Evolutionary conservation across 1,140 invertebrate genomes (phyloP).

Genomic region (Maconellicoccus hirsutus): DNA sequence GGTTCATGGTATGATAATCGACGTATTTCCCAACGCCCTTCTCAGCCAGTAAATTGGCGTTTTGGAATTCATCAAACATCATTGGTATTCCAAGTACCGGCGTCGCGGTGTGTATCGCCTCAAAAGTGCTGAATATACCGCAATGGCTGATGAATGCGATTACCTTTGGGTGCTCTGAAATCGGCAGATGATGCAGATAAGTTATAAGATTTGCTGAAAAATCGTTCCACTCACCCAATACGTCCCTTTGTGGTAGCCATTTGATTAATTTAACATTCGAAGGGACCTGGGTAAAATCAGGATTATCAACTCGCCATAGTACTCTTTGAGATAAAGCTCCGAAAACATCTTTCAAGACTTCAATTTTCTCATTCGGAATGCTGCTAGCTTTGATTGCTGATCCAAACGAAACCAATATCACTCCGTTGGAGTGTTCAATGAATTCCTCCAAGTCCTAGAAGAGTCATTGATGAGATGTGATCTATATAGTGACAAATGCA

Average conservation of each 20-base stretch:
- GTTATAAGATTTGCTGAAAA: too few species aligned
- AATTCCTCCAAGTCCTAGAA: conserved; percentile 44
- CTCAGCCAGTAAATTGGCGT: conserved; percentile 34
- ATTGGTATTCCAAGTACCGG: conserved; percentile 35
- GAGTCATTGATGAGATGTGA: too few species aligned
- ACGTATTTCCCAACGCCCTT: conserved; percentile 31
- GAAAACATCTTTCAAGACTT: conserved; percentile 22
- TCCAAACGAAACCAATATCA: conserved; percentile 54
- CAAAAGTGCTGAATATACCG: conserved; percentile 37
- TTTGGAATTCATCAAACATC: conserved; percentile 31
- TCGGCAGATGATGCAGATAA: background rate
- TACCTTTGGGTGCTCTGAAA: conserved; percentile 36
- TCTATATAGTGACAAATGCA: too few species aligned
- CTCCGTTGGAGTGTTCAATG: conserved; percentile 44
- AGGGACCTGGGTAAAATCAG: conserved; percentile 31
- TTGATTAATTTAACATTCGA: conserved; percentile 42
- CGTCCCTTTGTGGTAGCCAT: conserved; percentile 49
- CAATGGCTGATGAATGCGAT: conserved; percentile 38
- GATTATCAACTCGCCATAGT: conserved; percentile 54
- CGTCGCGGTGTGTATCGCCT: conserved; percentile 36
- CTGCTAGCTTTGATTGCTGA: conserved; percentile 32
- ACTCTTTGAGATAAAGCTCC: conserved; percentile 43
- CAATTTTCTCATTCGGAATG: background rate
- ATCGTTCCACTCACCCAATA: conserved; percentile 40
- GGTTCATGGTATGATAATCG: background rate